These are phyloP conservation scores for Magallana nippona DNA, from an alignment of 2,888 invertebrate species.

Conservation along the genomic window DNA sequence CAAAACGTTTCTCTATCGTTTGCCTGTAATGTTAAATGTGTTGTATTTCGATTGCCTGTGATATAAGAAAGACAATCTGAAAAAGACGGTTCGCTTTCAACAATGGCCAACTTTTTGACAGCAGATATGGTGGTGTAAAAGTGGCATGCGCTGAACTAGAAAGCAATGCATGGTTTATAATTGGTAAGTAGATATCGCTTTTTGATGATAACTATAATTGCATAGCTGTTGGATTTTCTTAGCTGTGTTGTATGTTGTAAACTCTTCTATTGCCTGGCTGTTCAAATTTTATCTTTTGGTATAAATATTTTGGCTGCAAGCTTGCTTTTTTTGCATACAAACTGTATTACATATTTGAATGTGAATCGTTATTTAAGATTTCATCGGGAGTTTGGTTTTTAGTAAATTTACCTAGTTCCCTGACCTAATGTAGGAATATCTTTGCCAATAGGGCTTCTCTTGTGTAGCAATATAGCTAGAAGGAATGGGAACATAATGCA, in stretches of 20 bases:
- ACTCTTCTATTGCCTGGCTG: conserved; percentile 21
- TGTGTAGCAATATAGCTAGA: conserved; percentile 14
- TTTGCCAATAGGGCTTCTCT: conserved; percentile 23
- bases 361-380: conserved; percentile 40
- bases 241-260: neutral
- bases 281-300: neutral
- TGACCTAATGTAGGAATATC: neutral
- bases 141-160: conserved; percentile 4
- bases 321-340: neutral
- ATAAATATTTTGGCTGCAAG: neutral
- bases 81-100: conserved; percentile 13
- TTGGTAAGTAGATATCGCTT: neutral
- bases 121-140: neutral
- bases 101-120: neutral
- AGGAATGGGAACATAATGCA: neutral
- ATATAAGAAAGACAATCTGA: neutral
- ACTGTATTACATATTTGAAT: neutral
- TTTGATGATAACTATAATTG: conserved; percentile 16
- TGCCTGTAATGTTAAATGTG: neutral
- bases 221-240: neutral
- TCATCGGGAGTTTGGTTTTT: conserved; percentile 53
- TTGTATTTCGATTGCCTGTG: neutral
- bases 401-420: conserved; percentile 47
- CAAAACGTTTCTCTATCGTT: neutral
- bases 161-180: conserved; percentile 7